phyloP scores from a whole-genome alignment of 2,797 vertebrate species.

The Peromyscus melanophrys region DNA sequence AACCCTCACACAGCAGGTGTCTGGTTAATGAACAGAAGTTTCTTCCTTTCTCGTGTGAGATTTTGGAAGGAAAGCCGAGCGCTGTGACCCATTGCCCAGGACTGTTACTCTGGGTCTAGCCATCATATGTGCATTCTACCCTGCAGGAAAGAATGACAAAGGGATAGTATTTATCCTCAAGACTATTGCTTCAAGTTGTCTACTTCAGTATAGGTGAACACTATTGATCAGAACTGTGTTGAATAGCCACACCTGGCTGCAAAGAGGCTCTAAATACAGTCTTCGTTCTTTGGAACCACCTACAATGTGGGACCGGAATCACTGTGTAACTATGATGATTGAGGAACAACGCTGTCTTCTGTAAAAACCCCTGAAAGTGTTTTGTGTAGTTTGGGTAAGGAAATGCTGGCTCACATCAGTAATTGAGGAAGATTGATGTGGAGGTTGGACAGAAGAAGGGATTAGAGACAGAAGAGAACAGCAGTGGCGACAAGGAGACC shows the following conservation, averaged over 20 bases:
- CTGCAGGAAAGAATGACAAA: constrained; percentile 26
- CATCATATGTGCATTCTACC: neutral
- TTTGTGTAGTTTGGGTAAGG: neutral
- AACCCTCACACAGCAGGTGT: neutral
- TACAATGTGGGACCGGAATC: neutral
- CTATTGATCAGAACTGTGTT: neutral
- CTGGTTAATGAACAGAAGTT: neutral
- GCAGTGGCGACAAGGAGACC: neutral
- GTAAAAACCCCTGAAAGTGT: neutral
- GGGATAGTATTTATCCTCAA: neutral
- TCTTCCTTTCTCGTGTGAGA: constrained; percentile 29
- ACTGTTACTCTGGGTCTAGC: neutral
- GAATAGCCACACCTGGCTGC: neutral
- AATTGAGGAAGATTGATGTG: neutral
- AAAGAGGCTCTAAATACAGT: constrained; percentile 16
- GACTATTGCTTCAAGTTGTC: neutral
- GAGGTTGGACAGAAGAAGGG: neutral
- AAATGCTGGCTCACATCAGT: neutral
- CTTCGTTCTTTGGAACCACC: neutral
- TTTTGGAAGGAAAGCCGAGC: constrained; percentile 7
- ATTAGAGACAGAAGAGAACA: neutral
- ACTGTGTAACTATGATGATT: neutral
- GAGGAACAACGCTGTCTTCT: neutral
- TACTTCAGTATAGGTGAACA: neutral
- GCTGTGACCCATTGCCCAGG: neutral